phyloP scores from a whole-genome alignment of 2,888 invertebrate genomes.

The Hyposoter dolosus region DNA sequence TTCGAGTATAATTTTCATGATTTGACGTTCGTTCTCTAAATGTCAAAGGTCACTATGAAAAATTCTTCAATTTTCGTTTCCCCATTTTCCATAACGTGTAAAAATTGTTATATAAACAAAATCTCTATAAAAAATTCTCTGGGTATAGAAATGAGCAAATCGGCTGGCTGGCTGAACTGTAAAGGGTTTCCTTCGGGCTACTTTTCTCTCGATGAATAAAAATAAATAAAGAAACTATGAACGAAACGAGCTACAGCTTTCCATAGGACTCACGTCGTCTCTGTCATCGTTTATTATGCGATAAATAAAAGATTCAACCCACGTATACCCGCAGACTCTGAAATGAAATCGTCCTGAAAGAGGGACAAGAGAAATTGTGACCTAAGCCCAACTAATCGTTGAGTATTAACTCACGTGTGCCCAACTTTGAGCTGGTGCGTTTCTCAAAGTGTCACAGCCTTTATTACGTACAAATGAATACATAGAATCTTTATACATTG shows the following conservation, averaged over 20 bases:
- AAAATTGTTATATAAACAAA: neutral
- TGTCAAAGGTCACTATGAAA: neutral
- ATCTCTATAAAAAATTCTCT: neutral
- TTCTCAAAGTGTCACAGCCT: constrained; percentile 44
- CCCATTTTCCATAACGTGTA: neutral
- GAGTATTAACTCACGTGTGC: constrained; percentile 8
- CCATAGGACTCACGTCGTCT: constrained; percentile 35
- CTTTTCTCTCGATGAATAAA: neutral
- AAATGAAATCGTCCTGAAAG: constrained; percentile 59
- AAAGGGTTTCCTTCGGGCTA: neutral
- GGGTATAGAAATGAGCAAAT: neutral
- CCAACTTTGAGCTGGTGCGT: constrained; percentile 21
- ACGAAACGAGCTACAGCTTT: constrained; percentile 51
- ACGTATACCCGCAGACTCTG: constrained; percentile 59
- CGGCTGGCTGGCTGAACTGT: neutral
- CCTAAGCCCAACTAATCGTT: constrained; percentile 59
- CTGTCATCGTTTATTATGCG: constrained; percentile 23
- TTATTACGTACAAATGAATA: constrained; percentile 9
- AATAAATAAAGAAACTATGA: constrained; percentile 3
- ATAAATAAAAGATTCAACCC: constrained; percentile 66
- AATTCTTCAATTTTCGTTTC: neutral
- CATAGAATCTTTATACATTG: neutral
- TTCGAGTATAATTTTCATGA: neutral
- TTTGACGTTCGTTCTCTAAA: neutral
- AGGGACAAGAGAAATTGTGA: constrained; percentile 69